Evolutionary conservation across 2,113 vertebrate species (phyloP).

Genomic region (Phasianus colchicus): DNA sequence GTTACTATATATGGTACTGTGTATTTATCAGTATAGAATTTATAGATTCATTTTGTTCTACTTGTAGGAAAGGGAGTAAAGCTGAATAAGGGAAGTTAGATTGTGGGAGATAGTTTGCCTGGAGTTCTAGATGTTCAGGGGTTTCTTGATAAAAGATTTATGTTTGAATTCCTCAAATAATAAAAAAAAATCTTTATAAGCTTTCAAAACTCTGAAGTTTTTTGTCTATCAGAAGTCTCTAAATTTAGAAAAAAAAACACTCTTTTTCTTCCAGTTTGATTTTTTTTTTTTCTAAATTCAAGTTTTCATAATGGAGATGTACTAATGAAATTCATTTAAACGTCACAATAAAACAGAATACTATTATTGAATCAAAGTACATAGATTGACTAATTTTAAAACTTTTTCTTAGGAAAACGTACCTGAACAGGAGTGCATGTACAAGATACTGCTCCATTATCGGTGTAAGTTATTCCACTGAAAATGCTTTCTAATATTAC

Average conservation of each 20-base stretch:
- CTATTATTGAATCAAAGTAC: background rate
- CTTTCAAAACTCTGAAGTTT: background rate
- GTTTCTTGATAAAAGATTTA: background rate
- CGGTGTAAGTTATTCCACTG: background rate
- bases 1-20: too few relatives aligned
- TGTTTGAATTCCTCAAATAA: background rate
- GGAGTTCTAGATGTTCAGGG: background rate
- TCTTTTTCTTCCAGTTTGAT: too few relatives aligned
- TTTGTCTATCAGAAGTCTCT: background rate
- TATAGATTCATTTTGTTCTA: background rate
- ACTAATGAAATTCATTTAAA: background rate
- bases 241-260: background rate
- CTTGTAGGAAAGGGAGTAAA: background rate
- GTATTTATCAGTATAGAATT: background rate
- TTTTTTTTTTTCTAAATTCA: background rate
- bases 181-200: background rate
- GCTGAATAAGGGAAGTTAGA: background rate
- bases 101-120: background rate
- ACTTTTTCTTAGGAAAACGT: background rate
- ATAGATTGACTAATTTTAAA: background rate
- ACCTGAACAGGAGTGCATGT: background rate
- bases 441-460: background rate
- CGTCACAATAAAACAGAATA: background rate
- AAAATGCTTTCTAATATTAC: background rate
- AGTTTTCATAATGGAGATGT: background rate